phyloP scores from a whole-genome alignment of 2,797 vertebrate genomes.

The Onychomys leucogaster region DNA sequence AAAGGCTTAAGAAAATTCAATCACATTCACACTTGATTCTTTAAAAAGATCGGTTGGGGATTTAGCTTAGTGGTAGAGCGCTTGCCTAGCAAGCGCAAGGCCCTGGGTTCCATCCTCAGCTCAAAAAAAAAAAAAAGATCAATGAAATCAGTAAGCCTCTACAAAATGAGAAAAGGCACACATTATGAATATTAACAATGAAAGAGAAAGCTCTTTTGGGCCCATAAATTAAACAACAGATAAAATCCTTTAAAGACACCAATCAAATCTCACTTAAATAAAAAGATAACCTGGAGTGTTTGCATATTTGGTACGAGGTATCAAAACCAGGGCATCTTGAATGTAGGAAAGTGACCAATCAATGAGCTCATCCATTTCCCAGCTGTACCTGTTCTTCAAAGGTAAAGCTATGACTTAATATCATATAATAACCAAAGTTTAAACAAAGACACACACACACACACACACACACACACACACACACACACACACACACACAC shows the following conservation, averaged over 20 bases:
- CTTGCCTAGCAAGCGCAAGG: too few species aligned
- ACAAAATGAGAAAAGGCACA: not conserved
- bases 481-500: not conserved
- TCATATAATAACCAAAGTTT: not conserved
- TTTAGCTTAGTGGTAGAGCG: too few species aligned
- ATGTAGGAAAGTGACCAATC: not conserved
- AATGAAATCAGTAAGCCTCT: not conserved
- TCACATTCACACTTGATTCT: not conserved
- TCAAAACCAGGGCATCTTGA: not conserved
- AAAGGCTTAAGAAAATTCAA: slow-evolving; percentile 3
- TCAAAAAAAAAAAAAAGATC: slow-evolving; percentile 38
- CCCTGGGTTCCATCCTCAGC: too few species aligned
- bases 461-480: not conserved
- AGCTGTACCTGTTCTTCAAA: not conserved
- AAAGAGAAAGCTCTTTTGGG: not conserved
- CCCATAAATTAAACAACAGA: slow-evolving; percentile 28
- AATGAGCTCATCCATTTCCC: not conserved
- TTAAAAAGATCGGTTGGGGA: not conserved
- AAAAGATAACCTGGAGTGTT: not conserved
- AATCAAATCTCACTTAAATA: slow-evolving; percentile 24
- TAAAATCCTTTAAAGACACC: not conserved
- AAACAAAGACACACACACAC: too few species aligned
- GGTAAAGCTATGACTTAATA: not conserved
- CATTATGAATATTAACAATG: not conserved
- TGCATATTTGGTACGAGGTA: not conserved